phyloP scores from a whole-genome alignment of 2,888 invertebrate genomes.

The Pecten maximus region DNA sequence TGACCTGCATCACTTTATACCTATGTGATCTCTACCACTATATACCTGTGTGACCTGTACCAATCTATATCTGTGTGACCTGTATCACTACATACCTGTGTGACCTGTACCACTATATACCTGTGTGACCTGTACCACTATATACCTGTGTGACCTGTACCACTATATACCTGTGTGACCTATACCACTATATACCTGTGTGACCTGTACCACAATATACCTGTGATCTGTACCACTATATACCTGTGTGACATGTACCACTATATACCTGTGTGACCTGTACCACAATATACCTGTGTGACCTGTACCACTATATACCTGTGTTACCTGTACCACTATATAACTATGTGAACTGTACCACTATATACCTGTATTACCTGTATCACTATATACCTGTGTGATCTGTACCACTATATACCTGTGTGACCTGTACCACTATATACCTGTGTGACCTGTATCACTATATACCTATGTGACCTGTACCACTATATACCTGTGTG shows the following conservation, averaged over 20 bases:
- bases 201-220: neutral
- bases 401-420: no score
- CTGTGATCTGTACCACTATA: neutral
- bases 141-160: neutral
- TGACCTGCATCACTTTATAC: neutral
- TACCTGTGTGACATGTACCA: neutral
- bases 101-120: neutral
- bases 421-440: no score
- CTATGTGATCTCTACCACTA: neutral
- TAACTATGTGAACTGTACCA: no score
- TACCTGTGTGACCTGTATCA: no score
- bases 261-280: neutral
- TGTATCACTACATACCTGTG: neutral
- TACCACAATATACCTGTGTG: no score
- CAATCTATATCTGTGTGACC: neutral
- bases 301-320: no score
- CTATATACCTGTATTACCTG: no score
- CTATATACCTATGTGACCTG: no score
- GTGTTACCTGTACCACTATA: no score
- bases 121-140: neutral
- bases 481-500: no score
- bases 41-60: no score
- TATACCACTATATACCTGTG: neutral
- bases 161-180: neutral
- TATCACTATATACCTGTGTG: no score